Base-by-base conservation (phyloP, 2,113 vertebrate genomes). In the Columba janthina region DNA sequence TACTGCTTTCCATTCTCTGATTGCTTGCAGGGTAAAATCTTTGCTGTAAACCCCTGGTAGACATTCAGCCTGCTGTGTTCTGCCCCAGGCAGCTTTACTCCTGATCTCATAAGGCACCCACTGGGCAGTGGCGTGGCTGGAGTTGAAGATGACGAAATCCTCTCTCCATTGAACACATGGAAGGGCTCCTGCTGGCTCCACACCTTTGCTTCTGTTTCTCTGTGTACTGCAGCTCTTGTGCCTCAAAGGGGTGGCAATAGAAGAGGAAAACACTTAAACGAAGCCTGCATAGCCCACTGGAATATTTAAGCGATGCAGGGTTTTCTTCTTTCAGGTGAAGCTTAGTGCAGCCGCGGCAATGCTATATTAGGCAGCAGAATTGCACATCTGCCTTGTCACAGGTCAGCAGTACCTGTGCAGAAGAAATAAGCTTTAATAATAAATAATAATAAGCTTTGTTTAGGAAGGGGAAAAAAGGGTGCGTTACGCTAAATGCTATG, bases 11-110 rank as follows among this genome's bases (percentile, higher is more conserved):
- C 71, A 58, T 93, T 93, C 69, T 88, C 58, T 91, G 78, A 31
- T 70, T 85, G 79, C 67, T 83, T 90, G 64, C 85, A 77, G 75
- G 54, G 1, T 70, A 58, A 92, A 64, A 29, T 88, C 40, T 91
- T 75, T 58, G 67, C 78, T 94, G 75, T 57, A 85, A 90, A 54
- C 8, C 44, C 62, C 38, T 57, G 48, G 71, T 61, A 73, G 78
- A 72, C 58, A 18, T 73, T 71, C 28, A 72, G 62, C 90, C 81
- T 93, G 81, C 95, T 89, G 85, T 79, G 74, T 79, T 88, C 57
- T 79, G 71, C 60, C 78, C 62, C n/a, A 53, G 66, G 71, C 11
- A 36, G 70, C 78, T 94, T 82, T 90, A 32, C 73, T 88, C 34
- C 57, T 85, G 62, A 36, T 73, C 40, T 87, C 51, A 67, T 56